A percentile compares a stretch with the other conserved stretches of the same genome.
These are phyloP conservation scores for Microtus ochrogaster DNA, from an alignment of 2,113 vertebrate genomes.

Conservation along the genomic window DNA sequence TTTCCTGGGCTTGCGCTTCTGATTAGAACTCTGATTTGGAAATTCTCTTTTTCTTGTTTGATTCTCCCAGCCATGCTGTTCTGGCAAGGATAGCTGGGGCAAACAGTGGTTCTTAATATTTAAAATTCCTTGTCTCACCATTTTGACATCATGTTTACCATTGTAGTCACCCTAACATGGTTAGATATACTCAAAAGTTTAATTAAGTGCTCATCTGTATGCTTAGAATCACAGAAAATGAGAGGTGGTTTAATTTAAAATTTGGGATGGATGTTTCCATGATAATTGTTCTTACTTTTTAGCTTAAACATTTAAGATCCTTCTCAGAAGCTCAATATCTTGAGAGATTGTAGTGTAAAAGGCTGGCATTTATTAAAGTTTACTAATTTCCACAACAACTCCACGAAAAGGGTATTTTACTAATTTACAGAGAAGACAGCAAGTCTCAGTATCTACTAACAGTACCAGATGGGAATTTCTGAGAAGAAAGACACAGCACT, in stretches of 20 bases:
- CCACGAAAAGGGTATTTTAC: neutral
- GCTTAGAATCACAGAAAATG: neutral
- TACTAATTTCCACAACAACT: neutral
- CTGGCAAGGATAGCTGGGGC: neutral
- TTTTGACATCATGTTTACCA: neutral
- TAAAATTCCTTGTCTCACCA: neutral
- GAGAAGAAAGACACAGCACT: neutral
- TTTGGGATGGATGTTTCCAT: neutral
- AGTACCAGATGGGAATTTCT: neutral
- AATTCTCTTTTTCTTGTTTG: neutral
- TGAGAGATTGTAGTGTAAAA: neutral
- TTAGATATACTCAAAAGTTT: neutral
- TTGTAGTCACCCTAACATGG: too few species aligned
- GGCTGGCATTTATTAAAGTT: neutral
- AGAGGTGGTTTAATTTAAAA: neutral
- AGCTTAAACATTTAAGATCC: neutral
- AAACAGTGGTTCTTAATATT: neutral
- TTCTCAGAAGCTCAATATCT: conserved; percentile 15
- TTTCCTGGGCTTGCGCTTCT: neutral
- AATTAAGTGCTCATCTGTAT: neutral
- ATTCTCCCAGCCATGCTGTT: neutral
- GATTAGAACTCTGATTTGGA: neutral
- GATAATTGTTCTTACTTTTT: neutral
- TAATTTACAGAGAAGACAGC: neutral
- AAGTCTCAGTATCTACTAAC: neutral